Evolutionary conservation across 2,888 invertebrate species (phyloP).

Genomic region (Papilio demoleus): DNA sequence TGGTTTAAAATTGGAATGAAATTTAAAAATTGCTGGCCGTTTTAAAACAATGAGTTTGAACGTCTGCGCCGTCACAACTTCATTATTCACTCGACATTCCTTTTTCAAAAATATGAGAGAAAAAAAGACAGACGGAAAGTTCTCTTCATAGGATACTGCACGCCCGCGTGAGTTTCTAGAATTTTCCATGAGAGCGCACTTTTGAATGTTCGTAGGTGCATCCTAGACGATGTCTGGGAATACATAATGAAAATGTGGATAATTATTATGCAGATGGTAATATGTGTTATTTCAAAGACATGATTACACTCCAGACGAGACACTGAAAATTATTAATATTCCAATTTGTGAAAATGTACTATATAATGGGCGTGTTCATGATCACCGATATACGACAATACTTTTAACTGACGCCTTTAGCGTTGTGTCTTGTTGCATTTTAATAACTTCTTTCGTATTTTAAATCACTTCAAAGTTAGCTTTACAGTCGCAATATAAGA

Average conservation of each 20-base stretch:
- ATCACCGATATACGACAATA: neutral
- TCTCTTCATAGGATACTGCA: constrained; percentile 58
- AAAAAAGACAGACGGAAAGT: constrained; percentile 58
- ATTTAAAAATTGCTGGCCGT: constrained; percentile 32
- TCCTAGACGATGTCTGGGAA: constrained; percentile 44
- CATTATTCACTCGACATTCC: constrained; percentile 52
- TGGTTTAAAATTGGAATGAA: constrained; percentile 26
- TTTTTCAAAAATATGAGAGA: constrained; percentile 48
- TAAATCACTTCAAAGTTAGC: constrained; percentile 24
- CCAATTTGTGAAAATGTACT: neutral
- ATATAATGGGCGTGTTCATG: neutral
- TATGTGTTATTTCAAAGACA: constrained; percentile 36
- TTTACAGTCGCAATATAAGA: constrained; percentile 38
- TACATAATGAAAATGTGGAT: constrained; percentile 47
- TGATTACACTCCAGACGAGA: constrained; percentile 3
- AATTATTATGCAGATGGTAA: constrained; percentile 41
- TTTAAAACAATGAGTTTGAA: constrained; percentile 38
- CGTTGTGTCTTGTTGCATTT: neutral
- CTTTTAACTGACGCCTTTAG: neutral
- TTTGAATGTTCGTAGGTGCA: constrained; percentile 54
- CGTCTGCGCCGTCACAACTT: constrained; percentile 48
- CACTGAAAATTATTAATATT: constrained; percentile 26
- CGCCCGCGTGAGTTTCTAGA: constrained; percentile 67
- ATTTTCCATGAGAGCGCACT: constrained; percentile 70
- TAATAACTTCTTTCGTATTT: neutral